Evolutionary conservation across 2,797 vertebrate genomes (phyloP).

Genomic region (Mergus octosetaceus): DNA sequence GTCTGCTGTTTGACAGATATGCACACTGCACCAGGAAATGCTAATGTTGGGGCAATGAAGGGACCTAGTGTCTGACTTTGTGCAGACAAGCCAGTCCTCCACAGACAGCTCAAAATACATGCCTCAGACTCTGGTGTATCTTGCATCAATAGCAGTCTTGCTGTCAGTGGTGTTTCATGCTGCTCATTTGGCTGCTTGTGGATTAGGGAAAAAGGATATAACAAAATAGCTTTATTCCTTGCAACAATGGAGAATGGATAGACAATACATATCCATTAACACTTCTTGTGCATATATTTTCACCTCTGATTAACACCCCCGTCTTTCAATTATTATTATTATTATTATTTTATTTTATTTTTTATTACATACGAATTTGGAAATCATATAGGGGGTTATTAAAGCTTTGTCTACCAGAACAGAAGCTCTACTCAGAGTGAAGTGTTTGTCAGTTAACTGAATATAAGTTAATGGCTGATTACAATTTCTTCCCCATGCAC

Average conservation of each 20-base stretch:
- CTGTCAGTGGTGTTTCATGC: not conserved
- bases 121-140: not conserved
- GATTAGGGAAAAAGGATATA: not conserved
- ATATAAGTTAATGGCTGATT: not conserved
- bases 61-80: not conserved
- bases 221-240: not conserved
- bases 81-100: not conserved
- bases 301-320: not conserved
- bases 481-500: not conserved
- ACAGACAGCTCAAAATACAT: not conserved
- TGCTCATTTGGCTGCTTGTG: not conserved
- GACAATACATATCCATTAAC: not conserved
- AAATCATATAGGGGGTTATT: not conserved
- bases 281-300: not conserved
- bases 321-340: not conserved
- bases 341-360: no score
- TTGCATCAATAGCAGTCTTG: not conserved
- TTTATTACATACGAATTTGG: not conserved
- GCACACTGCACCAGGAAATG: not conserved
- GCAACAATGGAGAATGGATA: not conserved
- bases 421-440: not conserved
- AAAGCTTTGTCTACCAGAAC: not conserved
- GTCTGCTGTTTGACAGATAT: not conserved
- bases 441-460: not conserved
- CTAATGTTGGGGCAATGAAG: not conserved